Percentiles rank a stretch among this genome's conserved stretches.
These are phyloP conservation scores for Spea multiplicata DNA, from an alignment of 2,113 vertebrate species.

Conservation along the genomic window DNA sequence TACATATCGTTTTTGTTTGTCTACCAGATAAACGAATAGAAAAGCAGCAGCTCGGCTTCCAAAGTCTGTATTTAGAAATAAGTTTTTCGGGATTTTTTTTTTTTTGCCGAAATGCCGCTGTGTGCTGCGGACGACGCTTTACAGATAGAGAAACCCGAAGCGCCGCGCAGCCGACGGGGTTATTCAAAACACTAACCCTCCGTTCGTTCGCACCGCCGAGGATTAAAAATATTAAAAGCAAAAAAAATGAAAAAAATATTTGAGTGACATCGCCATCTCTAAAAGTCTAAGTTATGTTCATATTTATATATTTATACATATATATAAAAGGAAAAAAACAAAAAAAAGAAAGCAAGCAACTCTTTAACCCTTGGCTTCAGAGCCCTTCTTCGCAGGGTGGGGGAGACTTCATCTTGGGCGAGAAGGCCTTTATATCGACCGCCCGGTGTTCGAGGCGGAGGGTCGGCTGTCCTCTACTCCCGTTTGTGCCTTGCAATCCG, in stretches of 20 bases:
- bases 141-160: too few species aligned
- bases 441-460: not conserved
- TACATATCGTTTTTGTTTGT: too few species aligned
- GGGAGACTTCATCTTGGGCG: not conserved
- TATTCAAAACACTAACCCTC: too few species aligned
- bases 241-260: not conserved
- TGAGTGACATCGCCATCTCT: slow-evolving; percentile 18
- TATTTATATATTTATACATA: slow-evolving; percentile 40
- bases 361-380: slow-evolving; percentile 2
- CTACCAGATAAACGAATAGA: too few species aligned
- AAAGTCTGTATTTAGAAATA: too few species aligned
- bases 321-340: slow-evolving; percentile 12
- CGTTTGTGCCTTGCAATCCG: not conserved
- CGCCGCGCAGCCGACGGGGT: too few species aligned
- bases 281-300: slow-evolving; percentile 42
- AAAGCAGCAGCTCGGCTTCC: too few species aligned
- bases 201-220: not conserved
- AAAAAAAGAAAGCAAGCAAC: slow-evolving; percentile 42
- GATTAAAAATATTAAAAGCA: slow-evolving; percentile 12
- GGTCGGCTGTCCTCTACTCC: not conserved
- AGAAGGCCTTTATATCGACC: too few species aligned
- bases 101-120: too few species aligned
- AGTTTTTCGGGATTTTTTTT: too few species aligned
- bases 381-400: not conserved
- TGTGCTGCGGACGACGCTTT: too few species aligned